Evolutionary conservation across 2,113 vertebrate species (phyloP).

Genomic region (Lagopus muta): DNA sequence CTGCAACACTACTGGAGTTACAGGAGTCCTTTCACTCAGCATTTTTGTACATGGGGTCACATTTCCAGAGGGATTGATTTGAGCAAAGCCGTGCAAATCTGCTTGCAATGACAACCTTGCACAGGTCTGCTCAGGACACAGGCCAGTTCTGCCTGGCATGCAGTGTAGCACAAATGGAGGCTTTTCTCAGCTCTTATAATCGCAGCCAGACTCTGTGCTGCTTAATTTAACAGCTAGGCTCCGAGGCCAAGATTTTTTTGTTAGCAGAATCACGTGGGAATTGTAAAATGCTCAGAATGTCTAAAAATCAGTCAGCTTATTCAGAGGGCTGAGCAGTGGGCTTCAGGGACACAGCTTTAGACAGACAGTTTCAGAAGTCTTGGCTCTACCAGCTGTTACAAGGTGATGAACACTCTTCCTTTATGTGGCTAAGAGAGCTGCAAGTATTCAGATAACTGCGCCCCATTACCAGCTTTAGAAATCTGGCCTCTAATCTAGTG

Average conservation of each 20-base stretch:
- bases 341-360: background rate
- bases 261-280: conserved; percentile 53
- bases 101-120: background rate
- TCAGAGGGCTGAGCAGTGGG: conserved; percentile 1
- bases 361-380: conserved; percentile 9
- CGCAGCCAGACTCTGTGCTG: conserved; percentile 47
- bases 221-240: conserved; percentile 56
- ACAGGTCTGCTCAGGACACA: conserved; percentile 9
- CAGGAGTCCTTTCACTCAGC: background rate
- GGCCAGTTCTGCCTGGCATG: conserved; percentile 23
- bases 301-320: conserved; percentile 64
- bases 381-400: background rate
- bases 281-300: conserved; percentile 61
- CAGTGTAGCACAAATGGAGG: conserved; percentile 26
- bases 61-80: background rate
- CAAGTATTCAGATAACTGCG: background rate
- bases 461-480: background rate
- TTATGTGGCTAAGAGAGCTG: background rate
- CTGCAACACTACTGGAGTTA: background rate
- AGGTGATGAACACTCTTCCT: background rate
- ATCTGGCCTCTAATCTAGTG: background rate
- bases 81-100: conserved; percentile 18
- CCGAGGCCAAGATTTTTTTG: conserved; percentile 49
- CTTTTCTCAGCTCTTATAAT: conserved; percentile 54
- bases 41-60: background rate